A percentile compares a stretch with the other conserved stretches of the same genome.
Conservation (phyloP, 2,888 invertebrate species). For the Priapulus caudatus region DNA sequence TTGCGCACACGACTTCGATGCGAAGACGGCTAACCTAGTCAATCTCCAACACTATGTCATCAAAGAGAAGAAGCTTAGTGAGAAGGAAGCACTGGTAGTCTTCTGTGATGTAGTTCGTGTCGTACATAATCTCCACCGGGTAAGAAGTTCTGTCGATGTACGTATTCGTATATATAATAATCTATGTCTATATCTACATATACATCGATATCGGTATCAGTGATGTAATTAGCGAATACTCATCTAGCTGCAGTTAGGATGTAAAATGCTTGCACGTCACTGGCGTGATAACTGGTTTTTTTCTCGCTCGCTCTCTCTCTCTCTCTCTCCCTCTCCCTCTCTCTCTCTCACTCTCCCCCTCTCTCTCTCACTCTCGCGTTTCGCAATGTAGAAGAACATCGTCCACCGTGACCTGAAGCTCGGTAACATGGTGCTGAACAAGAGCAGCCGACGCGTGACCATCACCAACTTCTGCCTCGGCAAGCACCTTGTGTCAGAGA, state of each 20-base stretch:
- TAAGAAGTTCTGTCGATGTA: constrained; percentile 29
- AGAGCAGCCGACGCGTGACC: constrained; percentile 48
- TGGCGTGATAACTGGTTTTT: too few relatives aligned
- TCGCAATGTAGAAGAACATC: constrained; percentile 57
- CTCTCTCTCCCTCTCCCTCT: too few relatives aligned
- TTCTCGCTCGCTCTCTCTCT: too few relatives aligned
- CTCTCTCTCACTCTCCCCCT: too few relatives aligned
- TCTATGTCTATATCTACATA: background rate
- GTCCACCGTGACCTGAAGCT: constrained; percentile 64
- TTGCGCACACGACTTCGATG: constrained; percentile 52
- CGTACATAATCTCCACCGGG: constrained; percentile 59
- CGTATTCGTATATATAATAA: too few relatives aligned
- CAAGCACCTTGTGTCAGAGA: constrained; percentile 58
- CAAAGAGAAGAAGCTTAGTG: constrained; percentile 58
- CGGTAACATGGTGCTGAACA: constrained; percentile 61
- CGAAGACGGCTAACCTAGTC: constrained; percentile 42
- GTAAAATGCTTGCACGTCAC: too few relatives aligned
- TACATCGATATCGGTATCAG: background rate
- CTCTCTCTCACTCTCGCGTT: constrained; percentile 63
- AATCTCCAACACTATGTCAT: constrained; percentile 64
- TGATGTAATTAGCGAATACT: constrained; percentile 4
- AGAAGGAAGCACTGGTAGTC: constrained; percentile 58
- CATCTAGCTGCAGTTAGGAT: too few relatives aligned
- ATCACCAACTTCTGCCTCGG: constrained; percentile 66
- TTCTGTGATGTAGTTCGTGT: constrained; percentile 61